A percentile compares a stretch with the other conserved stretches of the same genome.
phyloP scores from a whole-genome alignment of 2,113 vertebrate genomes.

The Rhinoderma darwinii region DNA sequence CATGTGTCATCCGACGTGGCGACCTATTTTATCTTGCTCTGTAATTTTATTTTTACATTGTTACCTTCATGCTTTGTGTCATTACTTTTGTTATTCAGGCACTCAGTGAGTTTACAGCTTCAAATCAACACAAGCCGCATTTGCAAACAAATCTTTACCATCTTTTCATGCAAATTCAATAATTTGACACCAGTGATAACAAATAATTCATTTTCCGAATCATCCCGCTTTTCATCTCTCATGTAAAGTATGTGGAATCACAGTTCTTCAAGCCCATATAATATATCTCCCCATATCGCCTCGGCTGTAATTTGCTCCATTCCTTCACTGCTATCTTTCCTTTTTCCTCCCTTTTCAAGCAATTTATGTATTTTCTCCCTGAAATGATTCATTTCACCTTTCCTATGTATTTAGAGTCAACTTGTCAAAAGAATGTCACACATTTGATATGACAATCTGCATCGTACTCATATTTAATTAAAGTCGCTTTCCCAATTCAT shows the following conservation, averaged over 20 bases:
- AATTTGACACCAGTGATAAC: conserved; percentile 11
- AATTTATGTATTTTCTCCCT: conserved; percentile 44
- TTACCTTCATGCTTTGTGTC: background rate
- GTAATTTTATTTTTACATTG: background rate
- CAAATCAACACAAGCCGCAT: background rate
- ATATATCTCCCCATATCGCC: background rate
- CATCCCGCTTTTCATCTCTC: background rate
- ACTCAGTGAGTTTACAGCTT: background rate
- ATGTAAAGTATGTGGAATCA: background rate
- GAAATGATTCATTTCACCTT: conserved; percentile 48
- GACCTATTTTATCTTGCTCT: background rate
- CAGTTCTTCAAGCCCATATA: conserved; percentile 21
- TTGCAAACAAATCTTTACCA: conserved; percentile 14
- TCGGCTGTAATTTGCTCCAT: conserved; percentile 13
- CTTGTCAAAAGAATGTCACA: conserved; percentile 45
- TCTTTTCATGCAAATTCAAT: conserved; percentile 30
- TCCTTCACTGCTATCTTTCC: background rate
- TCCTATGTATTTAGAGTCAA: conserved; percentile 35
- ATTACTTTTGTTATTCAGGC: conserved; percentile 1
- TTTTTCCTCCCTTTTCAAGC: conserved; percentile 1
- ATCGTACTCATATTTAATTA: conserved; percentile 44
- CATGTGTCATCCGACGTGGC: background rate
- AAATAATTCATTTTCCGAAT: conserved; percentile 3
- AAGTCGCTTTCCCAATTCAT: conserved; percentile 22
- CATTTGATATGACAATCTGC: conserved; percentile 48